Evolutionary conservation across 2,113 vertebrate species (phyloP).

Genomic region (Stercorarius parasiticus): DNA sequence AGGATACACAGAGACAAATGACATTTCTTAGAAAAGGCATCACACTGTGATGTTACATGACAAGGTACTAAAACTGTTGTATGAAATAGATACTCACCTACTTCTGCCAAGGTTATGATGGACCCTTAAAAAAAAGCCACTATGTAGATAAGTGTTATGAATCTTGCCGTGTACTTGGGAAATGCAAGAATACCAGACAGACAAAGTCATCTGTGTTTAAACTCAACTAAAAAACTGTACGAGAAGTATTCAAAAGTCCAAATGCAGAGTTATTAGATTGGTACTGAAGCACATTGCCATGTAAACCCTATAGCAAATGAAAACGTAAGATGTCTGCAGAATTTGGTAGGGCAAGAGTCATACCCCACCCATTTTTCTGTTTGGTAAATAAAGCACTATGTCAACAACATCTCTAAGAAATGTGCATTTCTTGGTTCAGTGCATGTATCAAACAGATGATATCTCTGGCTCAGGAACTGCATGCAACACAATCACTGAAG

Average conservation of each 20-base stretch:
- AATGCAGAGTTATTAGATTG: not conserved
- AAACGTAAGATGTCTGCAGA: not conserved
- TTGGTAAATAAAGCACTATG: not conserved
- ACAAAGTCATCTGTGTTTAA: not conserved
- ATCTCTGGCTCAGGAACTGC: not conserved
- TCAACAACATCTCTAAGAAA: not conserved
- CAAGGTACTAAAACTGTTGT: not conserved
- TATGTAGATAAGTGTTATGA: not conserved
- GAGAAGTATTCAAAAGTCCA: not conserved
- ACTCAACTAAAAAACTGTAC: not conserved
- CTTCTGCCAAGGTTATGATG: not conserved
- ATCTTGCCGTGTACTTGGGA: not conserved
- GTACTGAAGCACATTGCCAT: not conserved
- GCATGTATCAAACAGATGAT: not conserved
- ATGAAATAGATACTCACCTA: not conserved
- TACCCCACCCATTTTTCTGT: not conserved
- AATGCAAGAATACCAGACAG: not conserved
- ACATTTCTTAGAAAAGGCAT: not conserved
- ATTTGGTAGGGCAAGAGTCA: not conserved
- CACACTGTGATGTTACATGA: not conserved
- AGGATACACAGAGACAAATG: not conserved
- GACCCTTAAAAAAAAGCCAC: not conserved
- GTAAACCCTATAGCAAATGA: not conserved
- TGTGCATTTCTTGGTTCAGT: not conserved
- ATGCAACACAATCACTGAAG: not conserved